phyloP scores from a whole-genome alignment of 2,113 vertebrate species.

The Catharus bicknelli region DNA sequence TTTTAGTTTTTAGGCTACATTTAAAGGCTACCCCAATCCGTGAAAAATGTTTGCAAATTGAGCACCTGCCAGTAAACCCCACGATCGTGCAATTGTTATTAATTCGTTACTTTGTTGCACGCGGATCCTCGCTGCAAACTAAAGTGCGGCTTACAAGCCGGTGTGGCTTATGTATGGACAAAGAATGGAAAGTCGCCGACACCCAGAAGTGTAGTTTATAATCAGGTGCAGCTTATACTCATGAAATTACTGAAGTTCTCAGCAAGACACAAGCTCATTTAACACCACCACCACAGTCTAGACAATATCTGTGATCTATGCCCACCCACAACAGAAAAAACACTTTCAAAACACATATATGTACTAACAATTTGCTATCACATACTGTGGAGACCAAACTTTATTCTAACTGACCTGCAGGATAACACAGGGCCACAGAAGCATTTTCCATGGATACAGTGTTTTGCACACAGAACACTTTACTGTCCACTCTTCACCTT shows the following conservation, averaged over 20 bases:
- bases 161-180: too few relatives aligned
- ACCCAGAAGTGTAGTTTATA: too few relatives aligned
- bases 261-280: neutral
- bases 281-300: neutral
- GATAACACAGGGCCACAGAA: neutral
- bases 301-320: neutral
- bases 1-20: too few relatives aligned
- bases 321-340: neutral
- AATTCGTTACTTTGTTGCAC: too few relatives aligned
- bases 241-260: neutral
- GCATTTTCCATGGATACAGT: neutral
- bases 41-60: too few relatives aligned
- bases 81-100: too few relatives aligned
- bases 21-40: too few relatives aligned
- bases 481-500: neutral
- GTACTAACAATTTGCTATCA: neutral
- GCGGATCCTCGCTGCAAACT: too few relatives aligned
- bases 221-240: too few relatives aligned
- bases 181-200: too few relatives aligned
- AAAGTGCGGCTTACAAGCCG: too few relatives aligned
- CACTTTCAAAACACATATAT: neutral
- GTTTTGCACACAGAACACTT: neutral
- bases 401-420: neutral
- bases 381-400: neutral
- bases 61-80: too few relatives aligned